A percentile compares a stretch with the other conserved stretches of the same genome.
phyloP scores from a whole-genome alignment of 2,797 vertebrate genomes.

The Arrhamphus sclerolepis region DNA sequence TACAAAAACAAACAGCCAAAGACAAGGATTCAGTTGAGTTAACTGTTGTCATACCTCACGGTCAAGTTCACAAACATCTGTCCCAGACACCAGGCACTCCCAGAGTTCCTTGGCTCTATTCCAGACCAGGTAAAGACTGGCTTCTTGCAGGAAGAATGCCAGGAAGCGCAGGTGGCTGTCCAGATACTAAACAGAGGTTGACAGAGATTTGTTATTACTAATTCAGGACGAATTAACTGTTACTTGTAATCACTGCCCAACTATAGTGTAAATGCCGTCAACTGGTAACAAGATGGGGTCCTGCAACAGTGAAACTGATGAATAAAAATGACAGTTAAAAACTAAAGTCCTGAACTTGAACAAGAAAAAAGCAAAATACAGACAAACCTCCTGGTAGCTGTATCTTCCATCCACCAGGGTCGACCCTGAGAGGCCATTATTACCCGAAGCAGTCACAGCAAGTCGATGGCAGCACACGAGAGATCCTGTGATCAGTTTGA shows the following conservation, averaged over 20 bases:
- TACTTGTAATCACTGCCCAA: neutral
- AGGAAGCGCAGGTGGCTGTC: slow-evolving; percentile 98
- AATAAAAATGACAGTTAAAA: neutral
- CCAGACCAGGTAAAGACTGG: slow-evolving; percentile 97
- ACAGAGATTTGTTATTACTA: slow-evolving; percentile 16
- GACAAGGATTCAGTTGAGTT: slow-evolving; percentile 11
- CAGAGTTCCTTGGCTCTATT: slow-evolving; percentile 98
- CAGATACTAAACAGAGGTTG: slow-evolving; percentile 86
- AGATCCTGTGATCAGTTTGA: slow-evolving; percentile 96
- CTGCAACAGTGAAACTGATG: neutral
- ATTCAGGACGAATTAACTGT: neutral
- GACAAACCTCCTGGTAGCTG: slow-evolving; percentile 93
- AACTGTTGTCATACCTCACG: slow-evolving; percentile 85
- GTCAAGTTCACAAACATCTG: slow-evolving; percentile 96
- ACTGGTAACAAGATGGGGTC: neutral
- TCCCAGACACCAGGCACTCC: slow-evolving; percentile 97
- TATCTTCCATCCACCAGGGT: slow-evolving; percentile 94
- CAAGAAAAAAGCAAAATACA: neutral
- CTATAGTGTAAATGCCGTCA: neutral
- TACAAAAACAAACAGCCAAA: slow-evolving; percentile 4
- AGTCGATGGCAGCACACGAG: slow-evolving; percentile 95
- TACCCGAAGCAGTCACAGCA: slow-evolving; percentile 87
- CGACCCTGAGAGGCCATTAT: slow-evolving; percentile 86
- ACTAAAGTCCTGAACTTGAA: neutral
- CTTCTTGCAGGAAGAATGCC: slow-evolving; percentile 99